Conservation (phyloP, 2,113 vertebrate species). For the Atractosteus spatula region DNA sequence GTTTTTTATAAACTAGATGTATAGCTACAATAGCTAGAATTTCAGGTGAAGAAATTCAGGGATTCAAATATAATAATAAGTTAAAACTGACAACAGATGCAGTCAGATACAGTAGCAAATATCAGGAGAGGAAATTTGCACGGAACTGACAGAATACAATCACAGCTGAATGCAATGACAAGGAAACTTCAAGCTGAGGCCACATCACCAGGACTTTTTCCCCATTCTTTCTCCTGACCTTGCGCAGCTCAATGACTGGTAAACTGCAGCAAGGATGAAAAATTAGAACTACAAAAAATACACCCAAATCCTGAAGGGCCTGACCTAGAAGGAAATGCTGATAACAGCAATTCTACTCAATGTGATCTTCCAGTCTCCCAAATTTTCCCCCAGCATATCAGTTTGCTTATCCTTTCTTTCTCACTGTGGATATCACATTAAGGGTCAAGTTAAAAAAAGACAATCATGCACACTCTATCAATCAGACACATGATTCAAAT, state of each 20-base stretch:
- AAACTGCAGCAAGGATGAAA: constrained; percentile 15
- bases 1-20: too few relatives aligned
- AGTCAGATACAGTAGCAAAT: too few relatives aligned
- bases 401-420: constrained; percentile 6
- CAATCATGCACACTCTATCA: constrained; percentile 11
- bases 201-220: constrained; percentile 8
- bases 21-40: too few relatives aligned
- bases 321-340: constrained; percentile 36
- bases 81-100: too few relatives aligned
- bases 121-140: too few relatives aligned
- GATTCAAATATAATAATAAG: too few relatives aligned
- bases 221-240: not conserved
- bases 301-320: constrained; percentile 31
- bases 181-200: constrained; percentile 15
- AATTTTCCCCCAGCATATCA: constrained; percentile 9
- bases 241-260: not conserved
- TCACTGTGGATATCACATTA: constrained; percentile 5
- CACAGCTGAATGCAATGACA: constrained; percentile 9
- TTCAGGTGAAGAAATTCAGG: too few relatives aligned
- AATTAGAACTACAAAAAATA: constrained; percentile 38
- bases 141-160: not conserved
- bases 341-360: constrained; percentile 33
- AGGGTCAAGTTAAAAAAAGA: constrained; percentile 14
- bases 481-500: too few relatives aligned
- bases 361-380: constrained; percentile 18